phyloP scores from a whole-genome alignment of 2,113 vertebrate genomes.

The Puma concolor region DNA sequence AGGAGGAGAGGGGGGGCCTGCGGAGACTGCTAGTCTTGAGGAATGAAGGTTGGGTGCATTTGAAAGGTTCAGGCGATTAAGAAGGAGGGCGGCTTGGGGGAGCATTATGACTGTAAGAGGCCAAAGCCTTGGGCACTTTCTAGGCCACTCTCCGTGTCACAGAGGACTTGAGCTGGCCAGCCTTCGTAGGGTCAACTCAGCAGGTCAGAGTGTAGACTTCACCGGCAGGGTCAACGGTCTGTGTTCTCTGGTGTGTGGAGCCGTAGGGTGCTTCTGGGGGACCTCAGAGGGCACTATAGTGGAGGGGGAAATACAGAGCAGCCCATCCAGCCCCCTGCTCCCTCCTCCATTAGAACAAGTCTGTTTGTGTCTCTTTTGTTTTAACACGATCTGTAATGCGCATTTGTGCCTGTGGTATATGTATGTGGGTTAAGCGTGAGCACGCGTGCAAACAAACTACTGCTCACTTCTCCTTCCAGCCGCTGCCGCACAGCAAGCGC shows the following conservation, averaged over 20 bases:
- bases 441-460: background rate
- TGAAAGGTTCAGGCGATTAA: background rate
- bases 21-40: background rate
- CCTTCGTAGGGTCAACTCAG: background rate
- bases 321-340: rapidly evolving
- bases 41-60: no score
- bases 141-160: background rate
- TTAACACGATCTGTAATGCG: background rate
- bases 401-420: background rate
- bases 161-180: background rate
- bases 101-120: background rate
- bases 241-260: background rate
- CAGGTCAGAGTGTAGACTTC: background rate
- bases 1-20: no score
- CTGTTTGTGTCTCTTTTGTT: background rate
- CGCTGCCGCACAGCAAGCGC: background rate
- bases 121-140: no score
- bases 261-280: rapidly evolving
- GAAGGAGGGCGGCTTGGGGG: rapidly evolving
- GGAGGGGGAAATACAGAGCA: background rate
- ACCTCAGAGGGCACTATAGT: background rate
- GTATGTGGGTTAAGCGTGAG: no score
- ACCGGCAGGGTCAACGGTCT: rapidly evolving
- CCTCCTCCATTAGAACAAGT: rapidly evolving
- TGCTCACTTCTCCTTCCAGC: background rate